Evolutionary conservation across 37 sponge, comb jelly and placozoan species (phyloP), one percentile per base, ranked within the genome.

Genomic region (Amphimedon queenslandica): DNA sequence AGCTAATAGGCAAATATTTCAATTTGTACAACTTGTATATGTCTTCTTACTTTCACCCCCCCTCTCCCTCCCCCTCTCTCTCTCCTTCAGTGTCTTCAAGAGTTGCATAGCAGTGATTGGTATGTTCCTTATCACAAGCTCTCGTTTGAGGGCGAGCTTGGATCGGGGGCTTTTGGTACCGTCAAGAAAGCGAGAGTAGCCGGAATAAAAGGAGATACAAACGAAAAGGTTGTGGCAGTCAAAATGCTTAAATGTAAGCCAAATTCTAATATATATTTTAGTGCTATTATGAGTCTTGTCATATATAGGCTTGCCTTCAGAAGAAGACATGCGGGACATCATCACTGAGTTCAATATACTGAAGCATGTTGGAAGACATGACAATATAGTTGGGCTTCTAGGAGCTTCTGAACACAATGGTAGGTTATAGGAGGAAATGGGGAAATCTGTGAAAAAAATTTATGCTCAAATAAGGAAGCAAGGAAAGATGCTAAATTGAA

Each of bases 91-190:
- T 47, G 53, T 13, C 8, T 47, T 18, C 53, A 47, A n/a, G 61
- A 60, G 21, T n/a, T 60, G 21, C 21, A n/a, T n/a, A 11, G 5
- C 21, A 60, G 61, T n/a, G 5, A 13, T 25, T 42, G 43, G 71
- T 43, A 28, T 40, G 40, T 70, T 13, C 71, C 71, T n/a, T 70
- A 36, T 42, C 28, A 40, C 2, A 4, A 37, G 4, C 43, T 70
- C 4, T 3, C 5, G 24, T 5, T 70, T 36, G n/a, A 40, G 2
- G 71, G 47, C 11, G 66, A 69, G 43, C 40, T 83, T 6, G 83
- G 83, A 0, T 76, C 77, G 0, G 83, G 83, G 16, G 83, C 83
- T 21, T 83, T 83, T 83, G 83, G 83, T 25, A 13, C 55, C 4
- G 83, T 83, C 38, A 83, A 33, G 55, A 76, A 71, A 40, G 83